Percentiles rank a stretch among this genome's conserved stretches.
Evolutionary conservation across 37 sponge, comb jelly and placozoan genomes (phyloP).

Genomic region (Beroe forskalii): DNA sequence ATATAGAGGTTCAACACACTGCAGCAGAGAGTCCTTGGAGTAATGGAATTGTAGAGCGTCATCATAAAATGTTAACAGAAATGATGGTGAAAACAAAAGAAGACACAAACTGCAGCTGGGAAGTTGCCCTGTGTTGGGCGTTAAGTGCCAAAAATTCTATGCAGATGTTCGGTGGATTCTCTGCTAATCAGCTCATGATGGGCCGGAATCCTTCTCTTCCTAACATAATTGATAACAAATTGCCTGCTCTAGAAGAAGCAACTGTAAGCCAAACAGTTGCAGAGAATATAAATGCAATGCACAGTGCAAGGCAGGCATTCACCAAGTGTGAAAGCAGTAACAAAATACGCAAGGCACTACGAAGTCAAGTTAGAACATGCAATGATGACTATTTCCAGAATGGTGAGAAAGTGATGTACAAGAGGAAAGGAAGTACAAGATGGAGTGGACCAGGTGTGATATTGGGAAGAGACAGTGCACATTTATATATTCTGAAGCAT

Average conservation of each 20-base stretch:
- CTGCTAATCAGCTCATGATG: neutral
- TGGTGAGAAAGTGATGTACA: neutral
- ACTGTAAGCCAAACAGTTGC: neutral
- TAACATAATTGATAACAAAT: neutral
- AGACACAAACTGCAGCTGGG: neutral
- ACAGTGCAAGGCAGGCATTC: neutral
- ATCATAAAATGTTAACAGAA: neutral
- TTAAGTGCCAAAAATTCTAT: neutral
- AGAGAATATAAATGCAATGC: neutral
- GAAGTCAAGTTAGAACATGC: neutral
- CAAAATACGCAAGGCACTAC: neutral
- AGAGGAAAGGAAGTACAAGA: neutral
- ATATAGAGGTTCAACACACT: neutral
- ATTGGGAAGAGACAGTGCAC: neutral
- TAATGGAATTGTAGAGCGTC: neutral
- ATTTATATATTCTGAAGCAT: neutral
- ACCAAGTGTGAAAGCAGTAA: neutral
- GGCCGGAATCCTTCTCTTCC: neutral
- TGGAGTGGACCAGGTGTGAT: neutral
- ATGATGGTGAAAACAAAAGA: too few species aligned
- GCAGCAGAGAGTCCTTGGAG: neutral
- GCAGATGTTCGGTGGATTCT: neutral
- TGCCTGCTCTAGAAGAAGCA: neutral
- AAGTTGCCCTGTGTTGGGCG: neutral
- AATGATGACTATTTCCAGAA: neutral